Conservation (phyloP, 2,113 vertebrate genomes). For the Saguinus imperator region DNA sequence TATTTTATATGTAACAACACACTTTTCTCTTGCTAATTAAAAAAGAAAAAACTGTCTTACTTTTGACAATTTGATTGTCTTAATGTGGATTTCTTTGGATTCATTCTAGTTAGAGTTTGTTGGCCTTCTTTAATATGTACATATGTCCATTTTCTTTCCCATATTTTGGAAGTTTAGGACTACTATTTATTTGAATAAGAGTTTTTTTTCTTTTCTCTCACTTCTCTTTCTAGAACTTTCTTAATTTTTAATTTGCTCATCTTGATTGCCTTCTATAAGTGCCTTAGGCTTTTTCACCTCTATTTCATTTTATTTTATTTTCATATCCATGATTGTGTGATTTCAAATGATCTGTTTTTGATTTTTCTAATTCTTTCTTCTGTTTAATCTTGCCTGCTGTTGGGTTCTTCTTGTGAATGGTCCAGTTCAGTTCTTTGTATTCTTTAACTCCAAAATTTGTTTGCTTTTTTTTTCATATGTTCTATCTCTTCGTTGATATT, state of each 20-base stretch:
- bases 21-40: background rate
- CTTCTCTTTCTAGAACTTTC: background rate
- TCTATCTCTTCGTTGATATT: background rate
- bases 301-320: background rate
- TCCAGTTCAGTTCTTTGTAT: background rate
- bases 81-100: background rate
- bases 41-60: background rate
- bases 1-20: background rate
- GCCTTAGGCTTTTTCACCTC: background rate
- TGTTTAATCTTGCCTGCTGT: background rate
- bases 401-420: background rate
- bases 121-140: background rate
- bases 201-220: background rate
- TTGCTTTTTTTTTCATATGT: background rate
- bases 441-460: background rate
- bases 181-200: background rate
- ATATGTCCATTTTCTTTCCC: background rate
- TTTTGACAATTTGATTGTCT: background rate
- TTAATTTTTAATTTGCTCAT: background rate
- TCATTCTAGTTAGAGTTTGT: background rate
- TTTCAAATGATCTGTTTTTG: background rate
- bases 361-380: background rate
- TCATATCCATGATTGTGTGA: background rate
- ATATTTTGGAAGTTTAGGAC: background rate
- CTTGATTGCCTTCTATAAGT: background rate